These are phyloP conservation scores for Dufourea novaeangliae DNA, from an alignment of 1,140 invertebrate genomes.

Conservation along the genomic window DNA sequence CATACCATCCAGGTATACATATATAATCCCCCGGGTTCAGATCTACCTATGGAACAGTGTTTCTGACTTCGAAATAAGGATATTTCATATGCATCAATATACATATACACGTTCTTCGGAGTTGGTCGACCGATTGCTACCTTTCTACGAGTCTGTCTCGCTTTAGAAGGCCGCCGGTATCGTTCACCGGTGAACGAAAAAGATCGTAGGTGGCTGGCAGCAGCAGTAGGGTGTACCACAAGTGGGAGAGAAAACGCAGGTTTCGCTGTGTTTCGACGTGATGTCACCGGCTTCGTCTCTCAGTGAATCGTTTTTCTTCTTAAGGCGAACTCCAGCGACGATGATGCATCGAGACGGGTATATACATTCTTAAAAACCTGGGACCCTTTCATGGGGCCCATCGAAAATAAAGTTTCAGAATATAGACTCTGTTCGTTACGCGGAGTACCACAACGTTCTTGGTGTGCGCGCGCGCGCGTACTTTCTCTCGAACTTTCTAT, in stretches of 20 bases:
- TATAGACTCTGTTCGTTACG: constrained; percentile 9
- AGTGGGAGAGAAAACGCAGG: neutral
- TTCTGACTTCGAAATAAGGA: neutral
- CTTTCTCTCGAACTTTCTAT: constrained; percentile 54
- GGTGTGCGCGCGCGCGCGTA: neutral
- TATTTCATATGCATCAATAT: neutral
- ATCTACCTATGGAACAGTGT: too few species aligned
- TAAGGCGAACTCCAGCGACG: neutral
- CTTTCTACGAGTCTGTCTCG: constrained; percentile 1
- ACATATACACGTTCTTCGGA: neutral
- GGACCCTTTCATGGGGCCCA: too few species aligned
- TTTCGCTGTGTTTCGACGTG: constrained; percentile 32
- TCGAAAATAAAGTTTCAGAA: neutral
- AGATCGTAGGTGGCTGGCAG: constrained; percentile 18
- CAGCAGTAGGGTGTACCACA: too few species aligned
- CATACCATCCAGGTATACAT: too few species aligned
- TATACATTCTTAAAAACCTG: too few species aligned
- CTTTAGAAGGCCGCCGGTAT: constrained; percentile 9
- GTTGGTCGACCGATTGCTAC: neutral
- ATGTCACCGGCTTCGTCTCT: constrained; percentile 35
- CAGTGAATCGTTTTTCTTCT: constrained; percentile 17
- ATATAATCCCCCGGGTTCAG: too few species aligned
- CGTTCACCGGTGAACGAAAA: constrained; percentile 1
- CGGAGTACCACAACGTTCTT: too few species aligned
- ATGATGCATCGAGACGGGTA: neutral